Evolutionary conservation across 2,797 vertebrate genomes (phyloP), one percentile per base, ranked within the genome.

Genomic region (Alcedo atthis): DNA sequence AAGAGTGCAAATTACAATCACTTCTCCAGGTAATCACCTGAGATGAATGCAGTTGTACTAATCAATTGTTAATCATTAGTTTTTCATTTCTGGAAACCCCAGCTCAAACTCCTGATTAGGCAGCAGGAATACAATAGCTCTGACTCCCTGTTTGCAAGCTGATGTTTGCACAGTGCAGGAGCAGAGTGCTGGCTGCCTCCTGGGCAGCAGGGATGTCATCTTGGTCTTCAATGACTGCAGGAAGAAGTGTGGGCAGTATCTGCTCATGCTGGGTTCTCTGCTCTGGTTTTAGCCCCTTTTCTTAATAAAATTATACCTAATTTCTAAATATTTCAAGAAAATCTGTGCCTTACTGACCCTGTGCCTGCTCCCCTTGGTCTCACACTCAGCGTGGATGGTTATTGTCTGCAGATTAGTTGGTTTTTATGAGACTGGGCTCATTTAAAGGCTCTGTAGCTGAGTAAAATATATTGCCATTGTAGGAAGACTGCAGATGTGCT

Each of bases 1-100:
- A 7, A 81, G 85, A 81, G 63, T 57, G 46, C 30, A 94, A 88
- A 96, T 94, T 90, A 45, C 40, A 95, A 55, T 84, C 67, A 85
- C 73, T 81, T 86, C 81, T 90, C 15, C 73, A 63, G 35, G 46
- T 92, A 92, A 93, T 95, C 75, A 88, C 69, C 80, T 61, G 43
- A 75, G 86, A 79, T 40, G 76, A 82, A 92, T 73, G 76, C 30
- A 55, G 58, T 54, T 88, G 51, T 43, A 55, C 37, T 92, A 90
- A 96, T 94, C 88, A 90, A 69, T 95, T 75, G 63, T 67, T 91
- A 83, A 93, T 88, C 80, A 91, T 81, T 70, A 76, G 53, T 32
- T 85, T 87, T 90, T 85, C n/a, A 81, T 74, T 78, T 88, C 68
- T 93, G 70, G 77, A 62, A 78, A 9, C 9, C 7, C 35, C 63